Base-by-base conservation (phyloP, 2,113 vertebrate species). In the Rhegmatorhina hoffmannsi region DNA sequence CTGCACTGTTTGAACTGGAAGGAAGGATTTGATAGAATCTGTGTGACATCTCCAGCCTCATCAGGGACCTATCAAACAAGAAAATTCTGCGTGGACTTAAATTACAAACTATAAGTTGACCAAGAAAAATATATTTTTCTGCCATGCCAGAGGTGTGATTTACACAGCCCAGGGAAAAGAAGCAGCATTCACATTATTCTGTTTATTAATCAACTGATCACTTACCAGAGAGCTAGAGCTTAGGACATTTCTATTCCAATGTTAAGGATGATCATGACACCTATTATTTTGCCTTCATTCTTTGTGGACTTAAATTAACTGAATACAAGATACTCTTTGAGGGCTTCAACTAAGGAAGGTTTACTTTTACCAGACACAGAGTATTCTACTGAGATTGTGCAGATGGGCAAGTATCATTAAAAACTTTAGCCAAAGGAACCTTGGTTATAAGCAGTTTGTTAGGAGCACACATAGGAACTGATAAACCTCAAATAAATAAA, bases 401-500 rank as follows among this genome's bases (percentile, higher is more conserved):
- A 85, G 49, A n/a, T 53, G 31, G 31, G 20, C 4, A 80, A 49
- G 3, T 44, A 31, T 73, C 53, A 86, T 74, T 84, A 84, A 90
- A 50, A 87, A 81, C 10, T 7, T 28, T 55, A 75, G 52, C 43
- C 72, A 83, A 90, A 55, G 34, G 55, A 92, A 70, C 20, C 56
- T 72, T 58, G 23, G 23, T 77, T 76, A 44, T 34, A 83, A 82
- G 46, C 33, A 85, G 25, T 66, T 78, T 87, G 19, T 81, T 74
- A 92, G 64, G 44, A 91, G 44, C 9, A 49, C 24, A 81, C 24
- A 47, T 23, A 89, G 44, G 60, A 94, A 64, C 46, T 34, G 12
- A 74, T 87, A 87, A 92, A 64, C 10, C 34, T 72, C 52, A 87
- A 78, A 94, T 79, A 91, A 93, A 94, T 88, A 94, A 86, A 90